Conservation (phyloP, 2,113 vertebrate species). For the Pholis gunnellus region DNA sequence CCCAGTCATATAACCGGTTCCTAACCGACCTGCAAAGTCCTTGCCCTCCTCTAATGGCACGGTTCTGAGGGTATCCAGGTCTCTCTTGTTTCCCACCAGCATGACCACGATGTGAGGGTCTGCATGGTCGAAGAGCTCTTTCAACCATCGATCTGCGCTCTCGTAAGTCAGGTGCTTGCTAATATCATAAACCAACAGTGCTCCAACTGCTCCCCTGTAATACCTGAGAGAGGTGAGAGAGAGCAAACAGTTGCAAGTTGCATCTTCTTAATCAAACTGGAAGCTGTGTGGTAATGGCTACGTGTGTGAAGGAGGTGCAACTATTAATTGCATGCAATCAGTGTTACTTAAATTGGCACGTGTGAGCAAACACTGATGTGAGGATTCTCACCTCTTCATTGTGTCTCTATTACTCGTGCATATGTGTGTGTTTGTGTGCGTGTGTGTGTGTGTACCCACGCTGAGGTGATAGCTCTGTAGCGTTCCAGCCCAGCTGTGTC, state of each 20-base stretch:
- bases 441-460: slow-evolving; percentile 84
- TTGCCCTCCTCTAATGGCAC: slow-evolving; percentile 92
- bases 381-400: not conserved
- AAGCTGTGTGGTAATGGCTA: not conserved
- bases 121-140: slow-evolving; percentile 95
- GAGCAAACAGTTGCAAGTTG: not conserved
- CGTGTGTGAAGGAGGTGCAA: not conserved
- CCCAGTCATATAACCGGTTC: not conserved
- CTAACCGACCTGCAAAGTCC: slow-evolving; percentile 89
- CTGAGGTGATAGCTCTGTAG: slow-evolving; percentile 96
- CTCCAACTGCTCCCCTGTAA: slow-evolving; percentile 96
- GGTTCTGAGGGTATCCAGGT: slow-evolving; percentile 88
- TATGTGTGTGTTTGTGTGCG: slow-evolving; percentile 6
- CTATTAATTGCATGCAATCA: not conserved
- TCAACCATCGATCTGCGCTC: slow-evolving; percentile 96
- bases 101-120: slow-evolving; percentile 99
- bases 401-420: slow-evolving; percentile 13
- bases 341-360: slow-evolving; percentile 3
- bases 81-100: slow-evolving; percentile 98
- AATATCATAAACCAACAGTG: slow-evolving; percentile 95
- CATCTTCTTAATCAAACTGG: not conserved
- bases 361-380: not conserved
- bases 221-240: slow-evolving; percentile 81
- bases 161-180: slow-evolving; percentile 97
- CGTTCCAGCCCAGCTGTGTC: slow-evolving; percentile 96